Evolutionary conservation across 2,888 invertebrate genomes (phyloP), one percentile per base, ranked within the genome.

Genomic region (Lymantria monacha): DNA sequence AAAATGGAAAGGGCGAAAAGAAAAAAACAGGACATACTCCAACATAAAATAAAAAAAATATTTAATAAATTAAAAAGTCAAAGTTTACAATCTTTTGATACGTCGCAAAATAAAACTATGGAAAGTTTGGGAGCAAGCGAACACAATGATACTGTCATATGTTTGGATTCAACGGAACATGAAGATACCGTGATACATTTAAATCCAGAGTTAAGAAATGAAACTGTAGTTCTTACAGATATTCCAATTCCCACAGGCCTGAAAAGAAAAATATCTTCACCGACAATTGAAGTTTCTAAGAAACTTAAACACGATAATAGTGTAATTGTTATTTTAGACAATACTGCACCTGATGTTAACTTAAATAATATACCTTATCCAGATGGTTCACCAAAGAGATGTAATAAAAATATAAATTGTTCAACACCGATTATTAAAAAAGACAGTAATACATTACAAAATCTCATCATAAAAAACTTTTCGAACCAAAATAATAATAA

Each of bases 351-450:
- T 5, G 33, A 33, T 14, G 31, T 62, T 0, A 42, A 41, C 30
- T n/a, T 54, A 0, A 63, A 57, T 9, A 67, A 57, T 30, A 61
- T 54, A 14, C 46, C 57, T 11, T 55, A 51, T 30, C 43, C 55
- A 2, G n/a, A 59, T 1, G 61, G 52, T 33, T 58, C 78, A 13
- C 72, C 76, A 0, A 56, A 49, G 3, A 66, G 63, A 51, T 54
- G 38, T 2, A 46, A 44, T 1, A 2, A 66, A 9, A 70, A 76
- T 0, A 61, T 76, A 11, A 68, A 80, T 40, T 80, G 79, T 51
- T 85, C 87, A 0, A 87, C 86, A 7, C 87, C 87, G 0, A 69
- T 76, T 0, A 49, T 49, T 3, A 63, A 53, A 36, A 55, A 53
- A 0, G 58, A 59, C 1, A 54, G 42, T 1, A 48, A 55, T 40